Base-by-base conservation (phyloP, 2,888 invertebrate species). In the Teinopalpus imperialis region DNA sequence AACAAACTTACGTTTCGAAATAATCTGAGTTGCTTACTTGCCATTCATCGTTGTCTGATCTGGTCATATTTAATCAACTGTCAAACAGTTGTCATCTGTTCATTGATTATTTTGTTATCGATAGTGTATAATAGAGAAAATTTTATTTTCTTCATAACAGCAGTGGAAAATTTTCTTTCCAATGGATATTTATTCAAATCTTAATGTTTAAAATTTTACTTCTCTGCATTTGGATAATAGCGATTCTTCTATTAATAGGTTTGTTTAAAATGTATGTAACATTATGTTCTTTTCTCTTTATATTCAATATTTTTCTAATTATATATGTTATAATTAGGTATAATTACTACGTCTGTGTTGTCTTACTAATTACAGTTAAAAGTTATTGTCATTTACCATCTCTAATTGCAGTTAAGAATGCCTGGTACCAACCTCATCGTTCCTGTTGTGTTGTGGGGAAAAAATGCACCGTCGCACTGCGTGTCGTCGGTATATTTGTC, bases 361-460 rank as follows among this genome's bases (percentile, higher is more conserved):
- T n/a, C n/a, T n/a, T n/a, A n/a, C n/a, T n/a, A n/a, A n/a, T n/a
- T n/a, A n/a, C n/a, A n/a, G n/a, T n/a, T n/a, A n/a, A n/a, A n/a
- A n/a, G n/a, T n/a, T n/a, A n/a, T n/a, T n/a, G n/a, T n/a, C n/a
- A n/a, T n/a, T n/a, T n/a, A n/a, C n/a, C n/a, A n/a, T n/a, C n/a
- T 79, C 72, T 35, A 1, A 34, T 13, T 56, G 3, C 60, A 78
- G 74, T 13, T 46, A 74, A 41, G 9, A 50, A 94, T 95, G 91
- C 94, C 94, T 37, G 95, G 95, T 58, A 95, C 95, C 49, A 96
- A 95, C 86, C 90, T 99, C 55, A 97, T 99, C 47, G 97, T 99
- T 39, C 99, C 99, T 0, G 95, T 99, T 49, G 97, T 99, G 49
- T 89, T 99, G 43, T 99, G 99, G 99, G 99, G 99, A 18, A 95